phyloP scores from a whole-genome alignment of 2,113 vertebrate genomes.

The Herpailurus yagouaroundi region DNA sequence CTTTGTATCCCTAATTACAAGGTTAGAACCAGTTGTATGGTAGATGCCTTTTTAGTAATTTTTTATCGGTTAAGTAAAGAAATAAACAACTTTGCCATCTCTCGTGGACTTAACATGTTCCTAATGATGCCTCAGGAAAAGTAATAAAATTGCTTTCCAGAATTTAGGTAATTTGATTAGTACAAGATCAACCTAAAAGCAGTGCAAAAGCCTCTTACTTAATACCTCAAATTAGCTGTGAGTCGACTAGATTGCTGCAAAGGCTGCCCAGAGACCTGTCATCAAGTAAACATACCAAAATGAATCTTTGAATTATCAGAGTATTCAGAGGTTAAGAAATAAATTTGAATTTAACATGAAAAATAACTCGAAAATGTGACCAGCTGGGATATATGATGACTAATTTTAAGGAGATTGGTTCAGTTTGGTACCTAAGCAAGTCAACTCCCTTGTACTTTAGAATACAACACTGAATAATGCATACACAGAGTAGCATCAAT shows the following conservation, averaged over 20 bases:
- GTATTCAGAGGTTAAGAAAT: not conserved
- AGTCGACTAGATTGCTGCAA: not conserved
- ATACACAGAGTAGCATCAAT: not conserved
- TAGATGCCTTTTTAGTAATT: not conserved
- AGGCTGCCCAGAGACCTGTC: not conserved
- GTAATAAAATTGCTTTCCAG: not conserved
- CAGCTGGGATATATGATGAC: not conserved
- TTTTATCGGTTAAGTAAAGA: not conserved
- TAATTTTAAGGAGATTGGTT: not conserved
- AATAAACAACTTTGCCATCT: not conserved
- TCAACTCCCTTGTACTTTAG: not conserved
- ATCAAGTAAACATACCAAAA: not conserved
- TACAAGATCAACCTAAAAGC: not conserved
- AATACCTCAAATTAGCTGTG: not conserved
- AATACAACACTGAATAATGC: not conserved
- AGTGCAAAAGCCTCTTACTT: not conserved
- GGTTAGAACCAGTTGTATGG: not conserved
- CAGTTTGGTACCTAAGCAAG: not conserved
- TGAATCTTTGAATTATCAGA: not conserved
- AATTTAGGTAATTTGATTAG: not conserved
- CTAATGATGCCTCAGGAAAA: not conserved
- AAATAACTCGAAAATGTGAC: not conserved
- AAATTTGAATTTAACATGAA: slow-evolving; percentile 9
- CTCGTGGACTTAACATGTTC: not conserved
- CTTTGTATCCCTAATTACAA: not conserved